Base-by-base conservation (phyloP, 92 coral and sea anemone species). In the Pocillopora meandrina region DNA sequence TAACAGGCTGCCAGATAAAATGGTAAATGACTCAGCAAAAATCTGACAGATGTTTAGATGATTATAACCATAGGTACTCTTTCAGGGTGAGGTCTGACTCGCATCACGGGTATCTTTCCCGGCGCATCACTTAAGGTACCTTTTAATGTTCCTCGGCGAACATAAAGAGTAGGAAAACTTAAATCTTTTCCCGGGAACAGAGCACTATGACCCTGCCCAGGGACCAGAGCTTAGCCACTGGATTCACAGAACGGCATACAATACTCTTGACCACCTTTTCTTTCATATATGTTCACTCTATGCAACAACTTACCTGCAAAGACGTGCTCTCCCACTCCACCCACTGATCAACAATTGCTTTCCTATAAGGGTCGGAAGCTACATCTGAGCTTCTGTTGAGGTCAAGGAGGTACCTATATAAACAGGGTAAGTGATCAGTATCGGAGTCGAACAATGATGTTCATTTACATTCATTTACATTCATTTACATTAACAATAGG, bases 241-340 rank as follows among this genome's bases (percentile, higher is more conserved):
- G 49, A 42, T 42, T 42, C 49, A 6, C 49, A 42, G 49, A 42
- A 42, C 5, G 5, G 5, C 7, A 42, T n/a, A 34, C n/a, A 66
- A 26, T 23, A 26, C 21, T 5, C 20, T 19, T 33, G n/a, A 6
- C 59, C 56, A 71, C 57, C 9, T 6, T 8, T 15, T 17, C 23
- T 62, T 56, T 31, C 75, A 15, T 7, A 11, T 17, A 31, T 19
- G 16, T 61, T 10, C 10, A 20, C 20, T 20, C 20, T 62, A 6
- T 62, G 18, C 18, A 59, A 34, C 5, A 56, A 64, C 71, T 19
- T 80, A 94, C 98, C 95, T 92, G 95, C 59, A 96, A 82, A 74
- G 85, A 73, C 19, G 86, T 73, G 67, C 90, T 92, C 61, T 94
- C 98, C 98, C 98, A 96, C 79, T 96, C 98, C 20, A 96, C 73